Evolutionary conservation across 2,113 vertebrate species (phyloP), one percentile per base, ranked within the genome.

Genomic region (Antechinus flavipes): DNA sequence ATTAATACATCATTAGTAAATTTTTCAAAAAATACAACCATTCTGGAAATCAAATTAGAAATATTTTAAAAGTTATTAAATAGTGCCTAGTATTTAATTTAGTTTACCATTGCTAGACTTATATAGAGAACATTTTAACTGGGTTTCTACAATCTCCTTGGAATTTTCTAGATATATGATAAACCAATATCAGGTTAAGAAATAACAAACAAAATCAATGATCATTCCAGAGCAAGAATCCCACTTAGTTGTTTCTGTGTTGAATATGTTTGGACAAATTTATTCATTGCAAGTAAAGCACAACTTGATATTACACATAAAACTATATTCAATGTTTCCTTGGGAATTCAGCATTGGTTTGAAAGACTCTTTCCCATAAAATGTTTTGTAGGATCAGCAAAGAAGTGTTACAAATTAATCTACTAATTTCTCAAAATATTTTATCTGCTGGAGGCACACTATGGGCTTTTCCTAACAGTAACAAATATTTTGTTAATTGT

Each of bases 241-340:
- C 35, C 91, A 24, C 68, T 90, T 90, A 54, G 7, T 19, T 56
- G 76, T 47, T 90, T 94, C 91, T 89, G 9, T 91, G 30, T 58
- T 96, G 68, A 42, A 19, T 27, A 93, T 90, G 96, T 52, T 93
- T 46, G 90, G 8, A 55, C n/a, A 93, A 92, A 90, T 49, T 42
- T 5, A 76, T 76, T 96, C 46, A 93, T 76, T 58, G 91, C 95
- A 93, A 95, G 58, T 91, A 30, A 92, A 91, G 54, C 49, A 2
- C 54, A 2, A 93, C 2, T 76, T 95, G 30, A 89, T 95, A 93
- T n/a, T 0, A 76, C 11, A 91, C n/a, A 84, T 8, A 3, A 91
- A 95, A 3, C 76, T 58, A 0, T 52, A 61, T 14, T 7, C 24
- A 92, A 52, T 54, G 5, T 46, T 30, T 94, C 46, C 68, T 84